Evolutionary conservation across 30 jellyfish, hydroid and myxozoan species (phyloP), one percentile per base, ranked within the genome.

Genomic region (Euphysa ruthae): DNA sequence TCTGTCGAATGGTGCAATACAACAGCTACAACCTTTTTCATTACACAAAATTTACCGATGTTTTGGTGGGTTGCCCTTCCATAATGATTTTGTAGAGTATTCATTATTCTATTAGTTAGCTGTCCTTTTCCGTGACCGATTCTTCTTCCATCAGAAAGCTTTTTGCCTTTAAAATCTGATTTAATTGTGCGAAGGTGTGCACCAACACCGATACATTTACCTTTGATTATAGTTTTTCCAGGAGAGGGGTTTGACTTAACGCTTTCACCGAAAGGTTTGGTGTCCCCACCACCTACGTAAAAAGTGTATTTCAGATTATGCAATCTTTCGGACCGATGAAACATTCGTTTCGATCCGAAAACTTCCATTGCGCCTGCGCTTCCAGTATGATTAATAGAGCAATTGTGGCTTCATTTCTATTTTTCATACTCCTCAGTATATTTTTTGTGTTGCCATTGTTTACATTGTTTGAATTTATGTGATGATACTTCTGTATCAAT

Each of bases 151-250:
- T n/a, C n/a, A n/a, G n/a, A n/a, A n/a, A n/a, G n/a, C n/a, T n/a
- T n/a, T 33, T 57, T 55, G 43, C 85, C 78, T 60, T 55, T 77
- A 52, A 8, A 38, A n/a, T 38, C n/a, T 66, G 35, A 14, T 60
- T 76, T 56, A 49, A 78, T 52, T 68, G 63, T 51, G 55, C 80
- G 77, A 7, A 78, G 76, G 35, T 84, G 74, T 27, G 93, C 74
- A 12, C 93, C 86, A 30, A 66, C 63, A 18, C 93, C 85, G 25
- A 68, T 58, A 56, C 93, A 68, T 60, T 78, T 84, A 15, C 83
- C 73, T 49, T 78, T 68, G 38, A 61, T 54, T 12, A 78, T 38
- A 21, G 35, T 66, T n/a, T 33, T 43, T 4, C 82, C 93, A 19
- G 79, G 79, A 29, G 55, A 75, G 34, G 82, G 90, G 42, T 61